These are phyloP conservation scores for Haemorhous mexicanus DNA, from an alignment of 2,113 vertebrate genomes.

Conservation along the genomic window DNA sequence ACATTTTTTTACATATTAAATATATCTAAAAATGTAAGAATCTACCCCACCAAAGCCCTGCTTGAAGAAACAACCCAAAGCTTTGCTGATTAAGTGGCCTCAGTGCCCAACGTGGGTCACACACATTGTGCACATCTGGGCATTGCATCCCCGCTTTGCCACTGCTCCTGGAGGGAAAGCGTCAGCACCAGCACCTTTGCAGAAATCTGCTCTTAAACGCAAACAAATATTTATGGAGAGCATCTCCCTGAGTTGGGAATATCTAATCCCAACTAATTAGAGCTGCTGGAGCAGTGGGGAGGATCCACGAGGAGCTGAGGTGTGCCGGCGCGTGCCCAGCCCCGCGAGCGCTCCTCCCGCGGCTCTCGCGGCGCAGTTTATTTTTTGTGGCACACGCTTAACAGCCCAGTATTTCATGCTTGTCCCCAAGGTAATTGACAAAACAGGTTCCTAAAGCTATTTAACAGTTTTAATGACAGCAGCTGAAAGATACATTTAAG, in stretches of 20 bases:
- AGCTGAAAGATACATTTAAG: neutral
- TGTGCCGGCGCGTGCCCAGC: neutral
- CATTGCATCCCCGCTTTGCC: accelerated
- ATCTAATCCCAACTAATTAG: neutral
- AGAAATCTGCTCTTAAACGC: neutral
- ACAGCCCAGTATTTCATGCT: neutral
- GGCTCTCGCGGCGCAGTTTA: neutral
- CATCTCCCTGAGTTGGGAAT: neutral
- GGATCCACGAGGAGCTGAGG: neutral
- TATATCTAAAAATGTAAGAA: neutral
- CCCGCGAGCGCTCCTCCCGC: neutral
- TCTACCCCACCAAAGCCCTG: neutral
- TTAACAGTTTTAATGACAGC: constrained; percentile 2
- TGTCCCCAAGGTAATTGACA: constrained; percentile 9
- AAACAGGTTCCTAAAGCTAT: neutral
- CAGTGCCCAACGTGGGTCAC: accelerated
- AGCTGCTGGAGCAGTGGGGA: neutral
- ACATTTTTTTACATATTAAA: accelerated
- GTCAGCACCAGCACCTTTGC: neutral
- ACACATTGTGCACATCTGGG: accelerated
- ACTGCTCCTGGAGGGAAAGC: neutral
- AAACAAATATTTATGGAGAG: neutral
- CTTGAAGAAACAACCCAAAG: neutral
- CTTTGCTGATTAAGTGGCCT: neutral
- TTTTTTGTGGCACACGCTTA: neutral